Percentiles rank a stretch among this genome's conserved stretches.
Evolutionary conservation across 2,113 vertebrate genomes (phyloP).

Genomic region (Ailurus styani): DNA sequence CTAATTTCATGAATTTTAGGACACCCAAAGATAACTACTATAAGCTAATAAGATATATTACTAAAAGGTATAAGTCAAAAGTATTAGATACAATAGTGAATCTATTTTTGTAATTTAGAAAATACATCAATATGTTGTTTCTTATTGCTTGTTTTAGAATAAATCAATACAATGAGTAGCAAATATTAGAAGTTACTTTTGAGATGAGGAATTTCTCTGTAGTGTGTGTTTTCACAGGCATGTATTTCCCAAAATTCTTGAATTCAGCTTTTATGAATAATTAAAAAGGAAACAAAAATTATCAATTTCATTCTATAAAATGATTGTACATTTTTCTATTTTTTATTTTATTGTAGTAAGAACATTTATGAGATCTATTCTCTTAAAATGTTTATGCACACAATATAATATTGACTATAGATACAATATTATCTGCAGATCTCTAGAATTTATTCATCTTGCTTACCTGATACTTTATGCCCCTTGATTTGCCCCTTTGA

Average conservation of each 20-base stretch:
- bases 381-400: background rate
- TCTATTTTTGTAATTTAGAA: background rate
- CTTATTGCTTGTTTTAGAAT: background rate
- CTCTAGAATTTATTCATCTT: background rate
- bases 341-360: background rate
- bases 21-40: background rate
- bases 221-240: background rate
- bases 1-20: background rate
- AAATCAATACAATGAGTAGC: background rate
- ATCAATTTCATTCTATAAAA: background rate
- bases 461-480: background rate
- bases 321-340: background rate
- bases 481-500: background rate
- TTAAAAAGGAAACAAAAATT: background rate
- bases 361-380: background rate
- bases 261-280: background rate
- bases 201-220: background rate
- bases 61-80: background rate
- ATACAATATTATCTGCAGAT: background rate
- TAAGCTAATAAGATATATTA: background rate
- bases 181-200: background rate
- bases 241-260: background rate
- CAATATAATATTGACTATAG: background rate
- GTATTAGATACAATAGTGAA: background rate
- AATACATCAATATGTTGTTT: background rate